A percentile compares a stretch with the other conserved stretches of the same genome.
These are phyloP conservation scores for Ahaetulla prasina DNA, from an alignment of 2,113 vertebrate genomes.

Conservation along the genomic window DNA sequence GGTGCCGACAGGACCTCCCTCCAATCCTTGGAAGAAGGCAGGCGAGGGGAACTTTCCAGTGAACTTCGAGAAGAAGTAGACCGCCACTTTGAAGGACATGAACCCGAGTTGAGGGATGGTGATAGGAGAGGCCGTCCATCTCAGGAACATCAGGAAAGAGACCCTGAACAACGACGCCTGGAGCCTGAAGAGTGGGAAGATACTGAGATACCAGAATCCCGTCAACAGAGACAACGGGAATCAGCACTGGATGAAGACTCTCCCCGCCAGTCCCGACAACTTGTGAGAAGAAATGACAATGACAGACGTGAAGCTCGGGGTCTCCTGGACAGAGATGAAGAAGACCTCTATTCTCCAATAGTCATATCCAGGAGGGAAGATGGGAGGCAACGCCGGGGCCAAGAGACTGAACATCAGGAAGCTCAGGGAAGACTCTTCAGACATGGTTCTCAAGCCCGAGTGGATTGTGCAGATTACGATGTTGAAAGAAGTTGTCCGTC, in stretches of 20 bases:
- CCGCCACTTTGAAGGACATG: not conserved
- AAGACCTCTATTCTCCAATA: not conserved
- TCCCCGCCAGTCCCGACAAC: rapidly evolving
- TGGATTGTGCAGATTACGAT: not conserved
- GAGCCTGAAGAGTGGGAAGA: not conserved
- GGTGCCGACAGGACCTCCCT: not conserved
- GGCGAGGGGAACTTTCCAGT: not conserved
- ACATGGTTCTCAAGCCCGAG: not conserved
- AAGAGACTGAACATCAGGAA: not conserved
- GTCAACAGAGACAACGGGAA: not conserved
- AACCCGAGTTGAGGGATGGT: not conserved
- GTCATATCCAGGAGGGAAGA: not conserved
- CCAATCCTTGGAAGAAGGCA: not conserved
- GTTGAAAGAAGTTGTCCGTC: not conserved
- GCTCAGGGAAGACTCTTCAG: not conserved
- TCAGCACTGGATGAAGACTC: not conserved
- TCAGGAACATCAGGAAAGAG: not conserved
- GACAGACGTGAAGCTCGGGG: not conserved
- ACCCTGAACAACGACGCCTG: rapidly evolving
- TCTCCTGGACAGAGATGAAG: not conserved
- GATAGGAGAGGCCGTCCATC: not conserved
- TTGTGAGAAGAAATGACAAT: no score
- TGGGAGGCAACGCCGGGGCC: not conserved
- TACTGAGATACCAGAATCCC: not conserved
- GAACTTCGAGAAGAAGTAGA: not conserved